Base-by-base conservation (phyloP, 2,797 vertebrate species). In the Cuculus canorus region DNA sequence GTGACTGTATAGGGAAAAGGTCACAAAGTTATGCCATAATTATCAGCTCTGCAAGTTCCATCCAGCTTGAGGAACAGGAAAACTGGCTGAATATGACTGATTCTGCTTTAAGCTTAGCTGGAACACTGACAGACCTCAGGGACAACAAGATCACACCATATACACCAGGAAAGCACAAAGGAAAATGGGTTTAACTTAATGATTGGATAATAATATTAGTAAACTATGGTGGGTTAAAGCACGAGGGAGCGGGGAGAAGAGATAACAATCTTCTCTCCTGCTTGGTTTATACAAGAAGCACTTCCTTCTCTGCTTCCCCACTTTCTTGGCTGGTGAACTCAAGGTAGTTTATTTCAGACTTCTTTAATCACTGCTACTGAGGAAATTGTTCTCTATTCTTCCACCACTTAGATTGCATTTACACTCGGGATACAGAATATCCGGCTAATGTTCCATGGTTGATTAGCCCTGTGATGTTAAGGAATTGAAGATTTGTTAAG, bases 361-460 rank as follows among this genome's bases (percentile, higher is more conserved):
- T 65, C 35, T 73, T 86, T 88, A 72, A 81, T 92, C 27, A 28
- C 48, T 52, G 65, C 43, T 86, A 52, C 52, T 47, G 61, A 83
- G 83, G 88, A 88, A 92, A 88, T 70, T 59, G 39, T 39, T 61
- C 68, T 65, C 13, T 35, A 15, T 82, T 89, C 82, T 94, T 39
- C 27, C 72, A 77, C 39, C 7, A 10, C 53, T 70, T 85, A 48
- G 28, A 21, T 3, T 57, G 68, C 17, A 12, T 69, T 88, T 59
- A 19, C 15, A 27, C 9, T 81, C 0, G 0, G 59, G 72, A 53
- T 56, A 8, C 8, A 15, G 56, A 59, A 9, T 28, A 65, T 45
- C 30, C 68, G 80, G 41, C 33, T 83, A 43, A 69, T 63, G 47
- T 59, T 50, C 72, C 4, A 1, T 35, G 39, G 24, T 4, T 77